Evolutionary conservation across 64 coral and sea anemone genomes (phyloP).

Genomic region (Hydrozoanthus tunicans): DNA sequence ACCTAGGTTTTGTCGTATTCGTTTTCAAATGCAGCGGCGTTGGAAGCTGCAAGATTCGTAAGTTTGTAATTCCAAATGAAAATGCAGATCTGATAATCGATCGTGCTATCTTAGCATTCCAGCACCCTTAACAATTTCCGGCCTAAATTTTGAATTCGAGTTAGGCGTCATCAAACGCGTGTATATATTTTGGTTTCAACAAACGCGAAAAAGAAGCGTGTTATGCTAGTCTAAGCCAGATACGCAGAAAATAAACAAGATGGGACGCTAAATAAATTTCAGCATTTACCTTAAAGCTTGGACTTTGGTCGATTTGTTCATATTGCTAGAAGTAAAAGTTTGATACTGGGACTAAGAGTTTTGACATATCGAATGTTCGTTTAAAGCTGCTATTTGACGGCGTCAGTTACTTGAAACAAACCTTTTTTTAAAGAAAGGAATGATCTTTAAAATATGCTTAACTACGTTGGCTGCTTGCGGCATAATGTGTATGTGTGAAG

Average conservation of each 20-base stretch:
- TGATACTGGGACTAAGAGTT: too few species aligned
- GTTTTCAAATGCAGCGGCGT: not conserved
- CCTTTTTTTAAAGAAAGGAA: not conserved
- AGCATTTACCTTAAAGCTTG: not conserved
- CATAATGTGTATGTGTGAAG: conserved; percentile 18
- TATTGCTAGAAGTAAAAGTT: too few species aligned
- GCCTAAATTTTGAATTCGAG: conserved; percentile 14
- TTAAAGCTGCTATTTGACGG: not conserved
- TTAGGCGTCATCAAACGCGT: not conserved
- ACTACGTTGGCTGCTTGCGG: not conserved
- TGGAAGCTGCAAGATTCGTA: conserved; percentile 17
- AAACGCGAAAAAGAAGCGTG: conserved; percentile 25
- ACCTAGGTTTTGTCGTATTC: not conserved
- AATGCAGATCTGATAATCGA: conserved; percentile 25
- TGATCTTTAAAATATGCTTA: not conserved
- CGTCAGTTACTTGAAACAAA: not conserved
- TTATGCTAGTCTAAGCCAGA: too few species aligned
- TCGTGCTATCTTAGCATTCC: conserved; percentile 45
- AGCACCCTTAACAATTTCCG: conserved; percentile 30
- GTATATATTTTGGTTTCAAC: not conserved
- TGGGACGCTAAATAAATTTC: not conserved
- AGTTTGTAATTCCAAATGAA: not conserved
- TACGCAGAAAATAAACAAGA: not conserved
- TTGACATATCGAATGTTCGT: too few species aligned
- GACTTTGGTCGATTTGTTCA: too few species aligned